These are phyloP conservation scores for Forpus xanthops DNA, from an alignment of 2,797 vertebrate species.

Conservation along the genomic window DNA sequence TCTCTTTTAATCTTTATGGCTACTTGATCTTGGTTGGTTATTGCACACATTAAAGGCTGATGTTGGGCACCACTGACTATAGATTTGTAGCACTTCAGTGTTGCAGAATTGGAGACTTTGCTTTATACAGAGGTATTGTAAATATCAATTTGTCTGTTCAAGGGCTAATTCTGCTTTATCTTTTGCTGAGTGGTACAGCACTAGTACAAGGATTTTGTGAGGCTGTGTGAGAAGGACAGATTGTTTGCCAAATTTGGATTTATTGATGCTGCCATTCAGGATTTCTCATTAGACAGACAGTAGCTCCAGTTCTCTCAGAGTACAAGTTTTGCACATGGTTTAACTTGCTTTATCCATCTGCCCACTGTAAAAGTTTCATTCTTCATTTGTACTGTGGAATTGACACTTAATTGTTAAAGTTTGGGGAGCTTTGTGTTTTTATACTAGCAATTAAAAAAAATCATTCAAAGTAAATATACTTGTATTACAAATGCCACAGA, in stretches of 20 bases:
- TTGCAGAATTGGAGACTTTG: not conserved
- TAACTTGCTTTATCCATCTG: not conserved
- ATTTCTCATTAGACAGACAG: not conserved
- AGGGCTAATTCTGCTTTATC: not conserved
- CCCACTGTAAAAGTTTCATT: not conserved
- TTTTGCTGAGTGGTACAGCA: not conserved
- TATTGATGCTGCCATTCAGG: not conserved
- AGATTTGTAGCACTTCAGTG: not conserved
- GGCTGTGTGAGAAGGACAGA: not conserved
- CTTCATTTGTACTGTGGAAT: not conserved
- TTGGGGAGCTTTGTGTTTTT: not conserved
- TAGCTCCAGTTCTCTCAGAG: not conserved
- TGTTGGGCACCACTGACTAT: not conserved
- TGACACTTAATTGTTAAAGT: not conserved
- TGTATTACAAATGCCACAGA: conserved; percentile 11
- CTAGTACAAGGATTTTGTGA: not conserved
- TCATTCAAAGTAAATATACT: not conserved
- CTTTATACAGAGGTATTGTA: not conserved
- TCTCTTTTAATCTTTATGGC: not conserved
- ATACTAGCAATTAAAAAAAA: not conserved
- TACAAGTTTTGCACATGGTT: not conserved
- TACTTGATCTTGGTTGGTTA: not conserved
- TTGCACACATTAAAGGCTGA: fast-evolving
- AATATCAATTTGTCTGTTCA: not conserved
- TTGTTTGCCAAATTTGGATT: not conserved